Percentiles rank a stretch among this genome's conserved stretches.
Conservation (phyloP, 1,140 invertebrate genomes). For the Odontomachus brunneus region DNA sequence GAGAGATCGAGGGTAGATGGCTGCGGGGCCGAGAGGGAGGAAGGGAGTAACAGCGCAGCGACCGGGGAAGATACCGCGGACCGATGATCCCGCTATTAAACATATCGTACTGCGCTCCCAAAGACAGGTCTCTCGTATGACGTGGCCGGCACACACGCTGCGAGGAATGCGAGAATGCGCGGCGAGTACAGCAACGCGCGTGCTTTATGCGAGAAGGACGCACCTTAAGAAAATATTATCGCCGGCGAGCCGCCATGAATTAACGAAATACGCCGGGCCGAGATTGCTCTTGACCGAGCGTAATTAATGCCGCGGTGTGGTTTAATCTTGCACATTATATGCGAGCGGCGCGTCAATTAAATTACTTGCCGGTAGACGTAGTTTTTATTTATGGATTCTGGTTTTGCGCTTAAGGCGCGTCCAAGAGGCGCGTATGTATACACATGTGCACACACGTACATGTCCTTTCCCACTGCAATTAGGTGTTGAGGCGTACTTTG, state of each 20-base stretch:
- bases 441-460: not conserved
- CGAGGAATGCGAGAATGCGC: constrained; percentile 68
- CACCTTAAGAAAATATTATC: constrained; percentile 57
- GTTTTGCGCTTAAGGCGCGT: not conserved
- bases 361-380: constrained; percentile 25
- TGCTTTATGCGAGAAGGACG: constrained; percentile 61
- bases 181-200: constrained; percentile 13
- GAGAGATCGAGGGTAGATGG: constrained; percentile 13
- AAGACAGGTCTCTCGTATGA: constrained; percentile 60
- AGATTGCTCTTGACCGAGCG: constrained; percentile 38
- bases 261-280: constrained; percentile 58
- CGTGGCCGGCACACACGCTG: constrained; percentile 62
- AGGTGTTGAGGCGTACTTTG: not conserved
- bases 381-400: constrained; percentile 22
- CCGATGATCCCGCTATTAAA: constrained; percentile 69
- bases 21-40: not conserved
- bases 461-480: not conserved
- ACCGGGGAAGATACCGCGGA: constrained; percentile 21
- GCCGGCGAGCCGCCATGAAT: constrained; percentile 53
- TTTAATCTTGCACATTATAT: constrained; percentile 60
- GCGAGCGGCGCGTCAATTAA: constrained; percentile 40
- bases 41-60: constrained; percentile 18
- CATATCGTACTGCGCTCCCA: constrained; percentile 63
- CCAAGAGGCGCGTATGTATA: no score
- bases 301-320: constrained; percentile 60